These are phyloP conservation scores for Carollia perspicillata DNA, from an alignment of 2,113 vertebrate species.

Conservation along the genomic window DNA sequence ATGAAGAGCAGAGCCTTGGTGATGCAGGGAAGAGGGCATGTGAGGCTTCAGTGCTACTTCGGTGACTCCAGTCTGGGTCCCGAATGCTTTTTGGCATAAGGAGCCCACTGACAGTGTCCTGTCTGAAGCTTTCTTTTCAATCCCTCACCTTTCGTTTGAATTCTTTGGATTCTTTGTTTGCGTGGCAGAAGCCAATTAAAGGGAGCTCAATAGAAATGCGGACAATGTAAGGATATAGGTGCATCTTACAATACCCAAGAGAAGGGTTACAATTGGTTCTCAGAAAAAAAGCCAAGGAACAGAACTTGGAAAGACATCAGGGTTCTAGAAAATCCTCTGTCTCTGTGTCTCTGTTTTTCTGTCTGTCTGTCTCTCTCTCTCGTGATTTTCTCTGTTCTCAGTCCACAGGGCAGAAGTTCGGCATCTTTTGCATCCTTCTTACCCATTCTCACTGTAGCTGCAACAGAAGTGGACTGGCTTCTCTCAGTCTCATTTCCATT, in stretches of 20 bases:
- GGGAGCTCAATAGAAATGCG: background rate
- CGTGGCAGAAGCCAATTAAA: background rate
- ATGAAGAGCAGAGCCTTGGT: background rate
- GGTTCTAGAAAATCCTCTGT: background rate
- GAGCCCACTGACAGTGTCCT: background rate
- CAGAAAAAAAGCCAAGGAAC: background rate
- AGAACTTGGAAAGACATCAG: background rate
- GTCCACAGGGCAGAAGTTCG: background rate
- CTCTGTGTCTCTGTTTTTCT: background rate
- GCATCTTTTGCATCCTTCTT: background rate
- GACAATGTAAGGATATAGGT: background rate
- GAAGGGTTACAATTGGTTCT: background rate
- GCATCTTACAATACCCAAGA: background rate
- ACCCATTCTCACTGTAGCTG: background rate
- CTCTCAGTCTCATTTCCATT: conserved; percentile 3
- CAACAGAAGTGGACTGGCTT: background rate
- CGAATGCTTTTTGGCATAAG: background rate
- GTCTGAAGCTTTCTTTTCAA: background rate
- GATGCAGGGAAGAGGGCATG: background rate
- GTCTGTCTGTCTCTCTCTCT: background rate
- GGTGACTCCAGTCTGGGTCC: background rate
- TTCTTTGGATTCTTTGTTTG: background rate
- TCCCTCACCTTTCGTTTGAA: background rate
- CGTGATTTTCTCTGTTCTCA: background rate
- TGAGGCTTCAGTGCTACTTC: background rate